Base-by-base conservation (phyloP, 1,140 invertebrate genomes). In the Mactra quadrangularis region DNA sequence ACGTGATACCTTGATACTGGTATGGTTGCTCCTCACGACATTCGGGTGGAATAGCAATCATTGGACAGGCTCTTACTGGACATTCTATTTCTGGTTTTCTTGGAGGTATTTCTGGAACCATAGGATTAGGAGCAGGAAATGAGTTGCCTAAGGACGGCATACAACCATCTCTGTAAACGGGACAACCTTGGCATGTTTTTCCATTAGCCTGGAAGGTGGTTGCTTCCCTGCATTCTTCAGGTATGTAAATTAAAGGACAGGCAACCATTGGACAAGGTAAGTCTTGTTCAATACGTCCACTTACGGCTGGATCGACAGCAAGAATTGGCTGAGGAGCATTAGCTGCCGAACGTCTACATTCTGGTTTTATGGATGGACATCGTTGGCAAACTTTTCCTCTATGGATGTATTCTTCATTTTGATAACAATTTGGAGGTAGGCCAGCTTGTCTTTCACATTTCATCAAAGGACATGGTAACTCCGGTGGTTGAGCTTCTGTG, bases 1-100 rank as follows among this genome's bases (percentile, higher is more conserved):
- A 81, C 15, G 77, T 81, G 1, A 31, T 45, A 3, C 77, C 77
- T 19, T 81, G 13, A 17, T 41, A 71, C 9, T 59, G 25, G 35
- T 81, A 81, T 3, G 77, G 77, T 25, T 59, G 64, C 62, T 59
- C 53, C n/a, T 70, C 66, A 22, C 35, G 35, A 27, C 77, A 81
- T 27, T 81, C 77, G 1, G 60, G 7, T 45, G 77, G 77, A 57
- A 81, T 81, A 25, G 31, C 50, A 4, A 71, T 60, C 50, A 70
- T 22, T 29, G 64, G 27, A 45, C 77, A 81, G 41, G 77, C 50
- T 25, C 35, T 41, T 1, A 81, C 33, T 17, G 77, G 77, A 25
- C 77, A 81, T 55, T 1, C 0, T 22, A 27, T 33, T 17, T 78
- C 76, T 31, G 35, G 45, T 17, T 38, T 33, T 1, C 19, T 19